A percentile compares a stretch with the other conserved stretches of the same genome.
These are phyloP conservation scores for Rhinatrema bivittatum DNA, from an alignment of 2,797 vertebrate genomes.

Conservation along the genomic window DNA sequence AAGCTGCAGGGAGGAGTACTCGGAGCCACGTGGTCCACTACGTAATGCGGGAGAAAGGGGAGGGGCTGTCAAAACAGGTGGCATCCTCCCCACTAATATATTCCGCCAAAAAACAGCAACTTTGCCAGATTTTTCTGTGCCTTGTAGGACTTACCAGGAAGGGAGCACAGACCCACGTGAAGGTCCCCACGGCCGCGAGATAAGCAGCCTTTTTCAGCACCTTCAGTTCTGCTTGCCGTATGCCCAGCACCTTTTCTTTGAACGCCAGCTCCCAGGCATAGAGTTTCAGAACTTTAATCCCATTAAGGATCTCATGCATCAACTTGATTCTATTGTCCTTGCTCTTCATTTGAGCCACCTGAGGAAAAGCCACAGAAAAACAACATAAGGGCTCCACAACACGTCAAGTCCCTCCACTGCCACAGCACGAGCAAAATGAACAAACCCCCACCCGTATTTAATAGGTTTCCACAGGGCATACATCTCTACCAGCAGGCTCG, in stretches of 20 bases:
- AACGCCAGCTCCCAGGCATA: constrained; percentile 97
- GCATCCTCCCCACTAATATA: too few relatives aligned
- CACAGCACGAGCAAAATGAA: neutral
- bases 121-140: too few relatives aligned
- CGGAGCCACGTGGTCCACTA: too few relatives aligned
- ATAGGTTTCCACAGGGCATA: too few relatives aligned
- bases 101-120: too few relatives aligned
- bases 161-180: constrained; percentile 95
- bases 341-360: constrained; percentile 96
- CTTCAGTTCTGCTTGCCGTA: constrained; percentile 79
- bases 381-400: constrained; percentile 21
- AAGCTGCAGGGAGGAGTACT: too few relatives aligned
- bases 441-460: neutral
- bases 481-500: too few relatives aligned
- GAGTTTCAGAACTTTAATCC: constrained; percentile 92
- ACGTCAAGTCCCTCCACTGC: neutral
- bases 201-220: constrained; percentile 88
- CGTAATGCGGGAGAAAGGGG: too few relatives aligned
- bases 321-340: constrained; percentile 94
- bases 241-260: constrained; percentile 78
- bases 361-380: constrained; percentile 3
- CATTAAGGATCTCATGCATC: constrained; percentile 94
- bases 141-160: constrained; percentile 84
- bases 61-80: too few relatives aligned
- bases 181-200: constrained; percentile 79